Conservation (phyloP, 2,797 vertebrate genomes). For the Siniperca scherzeri region DNA sequence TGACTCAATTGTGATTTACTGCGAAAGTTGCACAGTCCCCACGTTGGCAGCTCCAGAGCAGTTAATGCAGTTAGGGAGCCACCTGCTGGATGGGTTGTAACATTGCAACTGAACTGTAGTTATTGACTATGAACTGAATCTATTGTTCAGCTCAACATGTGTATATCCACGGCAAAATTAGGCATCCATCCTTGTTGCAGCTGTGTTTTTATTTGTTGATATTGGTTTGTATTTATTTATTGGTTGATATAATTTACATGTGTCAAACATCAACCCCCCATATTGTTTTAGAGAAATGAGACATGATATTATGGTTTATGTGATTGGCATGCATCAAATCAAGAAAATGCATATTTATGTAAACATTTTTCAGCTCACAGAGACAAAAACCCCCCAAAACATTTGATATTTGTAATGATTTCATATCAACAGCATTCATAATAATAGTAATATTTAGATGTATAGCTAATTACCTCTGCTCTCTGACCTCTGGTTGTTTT, state of each 20-base stretch:
- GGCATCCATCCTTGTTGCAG: not conserved
- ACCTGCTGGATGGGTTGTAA: constrained; percentile 67
- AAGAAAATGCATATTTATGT: not conserved
- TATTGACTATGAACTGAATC: not conserved
- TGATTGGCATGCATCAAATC: not conserved
- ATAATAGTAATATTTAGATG: not conserved
- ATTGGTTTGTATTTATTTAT: not conserved
- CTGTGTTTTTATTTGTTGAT: not conserved
- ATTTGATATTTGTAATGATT: not conserved
- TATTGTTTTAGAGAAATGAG: not conserved
- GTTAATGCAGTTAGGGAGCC: constrained; percentile 54
- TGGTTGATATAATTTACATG: not conserved
- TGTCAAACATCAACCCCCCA: not conserved
- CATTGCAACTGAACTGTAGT: constrained; percentile 27
- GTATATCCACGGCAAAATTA: not conserved
- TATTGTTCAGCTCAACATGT: not conserved
- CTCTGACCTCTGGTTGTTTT: not conserved
- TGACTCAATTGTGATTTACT: not conserved
- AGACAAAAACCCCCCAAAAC: not conserved
- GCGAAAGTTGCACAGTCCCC: not conserved
- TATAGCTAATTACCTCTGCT: not conserved
- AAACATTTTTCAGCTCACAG: not conserved
- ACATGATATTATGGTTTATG: no score
- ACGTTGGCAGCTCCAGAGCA: not conserved
- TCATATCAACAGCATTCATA: not conserved